phyloP scores from a whole-genome alignment of 2,113 vertebrate genomes.

The Zeus faber region DNA sequence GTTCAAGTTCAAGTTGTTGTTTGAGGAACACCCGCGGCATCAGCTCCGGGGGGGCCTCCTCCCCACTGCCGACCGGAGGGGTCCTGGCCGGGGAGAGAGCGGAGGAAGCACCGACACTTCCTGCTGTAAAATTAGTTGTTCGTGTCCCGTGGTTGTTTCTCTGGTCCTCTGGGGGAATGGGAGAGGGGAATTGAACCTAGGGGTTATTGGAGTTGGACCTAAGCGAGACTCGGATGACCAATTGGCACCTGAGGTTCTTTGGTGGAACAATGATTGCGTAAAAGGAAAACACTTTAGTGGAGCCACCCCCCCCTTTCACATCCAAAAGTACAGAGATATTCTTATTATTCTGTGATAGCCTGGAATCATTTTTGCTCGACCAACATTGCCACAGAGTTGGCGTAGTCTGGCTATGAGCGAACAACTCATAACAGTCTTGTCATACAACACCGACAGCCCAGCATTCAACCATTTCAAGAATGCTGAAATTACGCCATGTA shows the following conservation, averaged over 20 bases:
- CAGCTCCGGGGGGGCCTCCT: too few species aligned
- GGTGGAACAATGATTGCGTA: constrained; percentile 43
- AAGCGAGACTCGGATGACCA: constrained; percentile 42
- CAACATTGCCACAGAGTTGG: constrained; percentile 5
- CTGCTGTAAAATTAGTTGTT: too few species aligned
- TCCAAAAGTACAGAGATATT: constrained; percentile 10
- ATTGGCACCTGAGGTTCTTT: constrained; percentile 40
- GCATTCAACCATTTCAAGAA: constrained; percentile 14
- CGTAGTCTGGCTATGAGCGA: constrained; percentile 6
- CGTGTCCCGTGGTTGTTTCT: too few species aligned
- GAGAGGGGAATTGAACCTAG: constrained; percentile 39
- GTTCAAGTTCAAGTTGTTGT: too few species aligned
- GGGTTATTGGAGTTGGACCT: constrained; percentile 65
- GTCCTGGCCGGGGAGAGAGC: background rate
- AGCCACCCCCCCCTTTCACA: constrained; percentile 31
- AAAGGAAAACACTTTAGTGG: constrained; percentile 24
- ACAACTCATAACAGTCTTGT: constrained; percentile 25
- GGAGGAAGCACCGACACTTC: too few species aligned
- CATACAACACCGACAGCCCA: constrained; percentile 23
- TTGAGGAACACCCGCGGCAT: too few species aligned
- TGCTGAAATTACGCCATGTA: constrained; percentile 21
- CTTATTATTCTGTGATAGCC: constrained; percentile 36
- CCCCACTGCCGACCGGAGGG: too few species aligned
- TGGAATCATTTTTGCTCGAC: constrained; percentile 19
- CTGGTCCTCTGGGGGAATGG: constrained; percentile 14